Percentiles rank a stretch among this genome's conserved stretches.
Evolutionary conservation across 2,888 invertebrate species (phyloP).

Genomic region (Ceratothoa steindachneri): DNA sequence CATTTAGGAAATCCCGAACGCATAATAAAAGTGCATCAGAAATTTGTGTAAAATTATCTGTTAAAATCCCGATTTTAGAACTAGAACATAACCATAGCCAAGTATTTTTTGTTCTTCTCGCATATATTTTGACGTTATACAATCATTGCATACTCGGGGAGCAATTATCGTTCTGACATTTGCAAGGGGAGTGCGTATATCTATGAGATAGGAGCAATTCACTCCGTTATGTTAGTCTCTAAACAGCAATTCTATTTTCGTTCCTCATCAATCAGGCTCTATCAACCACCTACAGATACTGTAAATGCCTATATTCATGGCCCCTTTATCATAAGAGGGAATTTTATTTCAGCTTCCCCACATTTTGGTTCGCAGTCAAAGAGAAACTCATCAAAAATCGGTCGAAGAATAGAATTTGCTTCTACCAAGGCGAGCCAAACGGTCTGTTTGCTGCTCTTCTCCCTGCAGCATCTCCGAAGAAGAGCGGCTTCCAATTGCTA

Average conservation of each 20-base stretch:
- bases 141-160: too few relatives aligned
- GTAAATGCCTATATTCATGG: constrained; percentile 6
- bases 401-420: too few relatives aligned
- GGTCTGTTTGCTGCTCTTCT: not conserved
- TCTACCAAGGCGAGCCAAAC: not conserved
- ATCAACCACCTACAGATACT: constrained; percentile 13
- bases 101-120: too few relatives aligned
- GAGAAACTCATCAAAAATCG: not conserved
- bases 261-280: constrained; percentile 1
- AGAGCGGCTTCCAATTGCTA: not conserved
- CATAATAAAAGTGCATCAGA: too few relatives aligned
- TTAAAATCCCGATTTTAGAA: too few relatives aligned
- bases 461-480: not conserved
- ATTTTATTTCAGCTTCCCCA: constrained; percentile 4
- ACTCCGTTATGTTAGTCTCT: not conserved
- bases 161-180: too few relatives aligned
- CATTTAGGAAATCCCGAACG: too few relatives aligned
- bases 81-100: too few relatives aligned
- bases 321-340: not conserved
- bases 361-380: not conserved
- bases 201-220: not conserved
- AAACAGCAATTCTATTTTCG: not conserved
- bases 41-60: too few relatives aligned
- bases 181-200: too few relatives aligned
- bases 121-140: too few relatives aligned